A percentile compares a stretch with the other conserved stretches of the same genome.
These are phyloP conservation scores for Ciona savignyi DNA, from an alignment of 23 tunicate species.

Conservation along the genomic window DNA sequence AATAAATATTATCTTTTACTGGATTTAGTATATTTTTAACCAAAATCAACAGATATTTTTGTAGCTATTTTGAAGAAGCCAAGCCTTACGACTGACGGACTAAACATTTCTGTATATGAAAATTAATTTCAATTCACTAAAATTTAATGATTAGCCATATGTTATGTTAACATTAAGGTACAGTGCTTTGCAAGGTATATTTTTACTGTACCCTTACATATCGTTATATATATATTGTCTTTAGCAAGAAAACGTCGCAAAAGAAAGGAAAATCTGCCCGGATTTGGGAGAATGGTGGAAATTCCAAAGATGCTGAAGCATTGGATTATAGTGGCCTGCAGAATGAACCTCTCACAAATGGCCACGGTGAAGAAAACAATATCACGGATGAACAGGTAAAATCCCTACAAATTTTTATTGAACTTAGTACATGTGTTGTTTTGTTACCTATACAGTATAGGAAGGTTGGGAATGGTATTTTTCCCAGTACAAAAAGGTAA, in stretches of 20 bases:
- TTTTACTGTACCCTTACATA: too few species aligned
- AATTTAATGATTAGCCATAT: too few species aligned
- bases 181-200: too few species aligned
- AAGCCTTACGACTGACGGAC: background rate
- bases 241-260: slow-evolving; percentile 18
- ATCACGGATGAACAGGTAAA: slow-evolving; percentile 44
- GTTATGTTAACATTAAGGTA: too few species aligned
- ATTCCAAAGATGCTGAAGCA: slow-evolving; percentile 37
- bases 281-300: slow-evolving; percentile 79
- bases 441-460: too few species aligned
- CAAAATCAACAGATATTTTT: background rate
- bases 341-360: slow-evolving; percentile 15
- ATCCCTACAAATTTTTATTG: too few species aligned
- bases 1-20: background rate
- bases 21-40: background rate
- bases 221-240: too few species aligned
- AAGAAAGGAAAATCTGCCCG: slow-evolving; percentile 53
- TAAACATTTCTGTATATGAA: too few species aligned
- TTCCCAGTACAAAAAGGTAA: too few species aligned
- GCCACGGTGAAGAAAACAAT: slow-evolving; percentile 1
- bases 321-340: slow-evolving; percentile 39
- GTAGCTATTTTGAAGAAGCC: background rate
- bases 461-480: too few species aligned
- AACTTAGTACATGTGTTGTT: too few species aligned
- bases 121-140: too few species aligned